phyloP scores from a whole-genome alignment of 2,113 vertebrate genomes.

The Chrysemys picta region DNA sequence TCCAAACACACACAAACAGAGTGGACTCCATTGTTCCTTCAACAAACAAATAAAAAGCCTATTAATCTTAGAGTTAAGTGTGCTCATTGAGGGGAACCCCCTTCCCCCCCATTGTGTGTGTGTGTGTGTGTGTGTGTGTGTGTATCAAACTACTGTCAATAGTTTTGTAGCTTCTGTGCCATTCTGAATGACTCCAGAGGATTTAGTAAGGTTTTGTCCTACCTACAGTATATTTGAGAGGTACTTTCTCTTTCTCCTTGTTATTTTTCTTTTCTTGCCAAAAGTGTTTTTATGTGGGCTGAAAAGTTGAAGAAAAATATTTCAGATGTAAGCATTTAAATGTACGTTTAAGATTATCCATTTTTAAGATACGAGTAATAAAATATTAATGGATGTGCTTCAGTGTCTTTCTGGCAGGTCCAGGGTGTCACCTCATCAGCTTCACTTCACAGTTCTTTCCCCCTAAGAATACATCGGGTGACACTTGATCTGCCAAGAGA shows the following conservation, averaged over 20 bases:
- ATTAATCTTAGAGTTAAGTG: background rate
- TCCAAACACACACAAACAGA: background rate
- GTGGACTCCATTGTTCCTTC: background rate
- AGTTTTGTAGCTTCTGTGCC: background rate
- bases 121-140: background rate
- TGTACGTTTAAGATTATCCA: background rate
- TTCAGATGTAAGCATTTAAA: background rate
- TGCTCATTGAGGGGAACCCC: background rate
- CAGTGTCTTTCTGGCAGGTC: background rate
- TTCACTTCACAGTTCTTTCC: conserved; percentile 34
- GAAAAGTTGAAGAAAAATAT: background rate
- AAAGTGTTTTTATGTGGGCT: background rate
- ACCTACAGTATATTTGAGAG: background rate
- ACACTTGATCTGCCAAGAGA: background rate
- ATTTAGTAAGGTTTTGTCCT: background rate
- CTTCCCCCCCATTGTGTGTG: background rate
- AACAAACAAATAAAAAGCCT: background rate
- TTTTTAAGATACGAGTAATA: background rate
- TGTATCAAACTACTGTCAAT: background rate
- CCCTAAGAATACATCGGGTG: background rate
- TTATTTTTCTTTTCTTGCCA: background rate
- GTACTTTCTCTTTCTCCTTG: background rate
- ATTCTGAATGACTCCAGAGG: background rate
- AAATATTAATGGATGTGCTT: conserved; percentile 2
- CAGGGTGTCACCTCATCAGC: conserved; percentile 15